Conservation (phyloP, 2,113 vertebrate species). For the Genyomyrus donnyi region DNA sequence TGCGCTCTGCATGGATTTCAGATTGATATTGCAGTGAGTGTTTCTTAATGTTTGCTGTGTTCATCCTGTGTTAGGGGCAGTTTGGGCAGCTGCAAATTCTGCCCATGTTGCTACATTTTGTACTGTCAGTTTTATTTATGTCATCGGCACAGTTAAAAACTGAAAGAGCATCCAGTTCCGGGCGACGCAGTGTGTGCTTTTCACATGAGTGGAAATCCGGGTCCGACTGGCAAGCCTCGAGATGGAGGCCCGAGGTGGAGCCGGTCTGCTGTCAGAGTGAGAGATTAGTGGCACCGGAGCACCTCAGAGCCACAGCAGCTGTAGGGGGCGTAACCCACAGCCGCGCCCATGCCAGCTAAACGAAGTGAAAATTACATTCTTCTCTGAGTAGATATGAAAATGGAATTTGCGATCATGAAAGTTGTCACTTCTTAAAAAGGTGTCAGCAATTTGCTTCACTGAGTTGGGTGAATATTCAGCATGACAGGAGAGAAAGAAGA, state of each 20-base stretch:
- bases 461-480: conserved; percentile 84
- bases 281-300: conserved; percentile 46
- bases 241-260: conserved; percentile 29
- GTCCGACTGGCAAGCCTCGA: conserved; percentile 24
- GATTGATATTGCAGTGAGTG: not conserved
- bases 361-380: conserved; percentile 96
- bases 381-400: conserved; percentile 92
- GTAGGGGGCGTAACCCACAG: conserved; percentile 70
- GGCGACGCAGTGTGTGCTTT: not conserved
- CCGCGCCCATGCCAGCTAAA: conserved; percentile 83
- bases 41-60: not conserved
- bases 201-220: not conserved
- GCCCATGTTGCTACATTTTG: not conserved
- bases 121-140: not conserved
- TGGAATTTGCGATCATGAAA: conserved; percentile 89
- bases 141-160: not conserved
- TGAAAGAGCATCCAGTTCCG: not conserved
- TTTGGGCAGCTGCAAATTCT: not conserved
- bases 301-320: conserved; percentile 62
- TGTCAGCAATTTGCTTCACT: conserved; percentile 88
- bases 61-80: not conserved
- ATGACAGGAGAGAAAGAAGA: conserved; percentile 60
- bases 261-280: conserved; percentile 25
- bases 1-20: not conserved
- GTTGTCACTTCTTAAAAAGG: conserved; percentile 93